phyloP scores from a whole-genome alignment of 1,140 invertebrate species.

The Heliconius eleuchia region DNA sequence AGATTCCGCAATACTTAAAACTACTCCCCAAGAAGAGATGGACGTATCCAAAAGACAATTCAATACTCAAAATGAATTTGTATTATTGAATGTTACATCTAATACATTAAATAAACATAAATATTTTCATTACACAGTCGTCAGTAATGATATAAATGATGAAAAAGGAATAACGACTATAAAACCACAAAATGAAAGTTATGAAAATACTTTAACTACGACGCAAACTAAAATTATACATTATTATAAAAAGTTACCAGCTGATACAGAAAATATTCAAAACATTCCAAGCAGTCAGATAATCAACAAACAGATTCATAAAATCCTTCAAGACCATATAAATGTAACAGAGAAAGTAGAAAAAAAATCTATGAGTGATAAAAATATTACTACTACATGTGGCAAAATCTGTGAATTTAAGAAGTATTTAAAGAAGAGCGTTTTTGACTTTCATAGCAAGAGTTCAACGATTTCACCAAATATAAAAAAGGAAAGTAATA shows the following conservation, averaged over 20 bases:
- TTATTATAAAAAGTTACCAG: not conserved
- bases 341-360: not conserved
- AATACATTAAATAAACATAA: not conserved
- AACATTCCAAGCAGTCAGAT: not conserved
- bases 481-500: conserved; percentile 38
- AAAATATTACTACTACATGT: conserved; percentile 26
- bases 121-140: not conserved
- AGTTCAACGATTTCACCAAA: conserved; percentile 30
- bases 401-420: conserved; percentile 43
- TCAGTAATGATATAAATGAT: not conserved
- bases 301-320: not conserved
- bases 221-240: not conserved
- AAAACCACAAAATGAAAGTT: not conserved
- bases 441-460: conserved; percentile 25
- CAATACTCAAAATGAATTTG: not conserved
- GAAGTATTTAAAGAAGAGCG: conserved; percentile 38
- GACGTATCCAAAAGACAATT: not conserved
- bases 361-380: not conserved
- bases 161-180: not conserved
- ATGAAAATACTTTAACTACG: not conserved
- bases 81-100: not conserved
- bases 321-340: not conserved
- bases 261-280: not conserved
- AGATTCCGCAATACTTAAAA: not conserved
- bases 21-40: not conserved